Evolutionary conservation across 1,140 invertebrate species (phyloP).

Genomic region (Zaprionus gabonicus): DNA sequence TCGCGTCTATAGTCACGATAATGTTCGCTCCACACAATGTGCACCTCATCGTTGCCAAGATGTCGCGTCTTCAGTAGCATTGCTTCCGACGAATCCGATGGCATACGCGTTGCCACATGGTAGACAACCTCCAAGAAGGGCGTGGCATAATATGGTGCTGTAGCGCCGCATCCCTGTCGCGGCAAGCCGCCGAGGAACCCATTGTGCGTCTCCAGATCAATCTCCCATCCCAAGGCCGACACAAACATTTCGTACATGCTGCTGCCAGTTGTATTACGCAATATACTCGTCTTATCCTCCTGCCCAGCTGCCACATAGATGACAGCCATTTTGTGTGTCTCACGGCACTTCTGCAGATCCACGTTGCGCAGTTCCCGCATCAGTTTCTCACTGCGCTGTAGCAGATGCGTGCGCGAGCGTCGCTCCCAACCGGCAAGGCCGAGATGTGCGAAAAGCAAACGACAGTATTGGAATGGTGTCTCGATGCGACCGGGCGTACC

Average conservation of each 20-base stretch:
- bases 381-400: slow-evolving; percentile 95
- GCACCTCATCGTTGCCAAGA: slow-evolving; percentile 99
- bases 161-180: slow-evolving; percentile 95
- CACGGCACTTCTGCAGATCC: slow-evolving; percentile 95
- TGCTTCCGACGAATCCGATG: slow-evolving; percentile 93
- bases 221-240: slow-evolving; percentile 97
- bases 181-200: slow-evolving; percentile 98
- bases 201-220: slow-evolving; percentile 96
- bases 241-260: slow-evolving; percentile 98
- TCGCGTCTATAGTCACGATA: slow-evolving; percentile 96
- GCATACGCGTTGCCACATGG: slow-evolving; percentile 99
- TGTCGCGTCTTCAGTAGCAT: slow-evolving; percentile 97
- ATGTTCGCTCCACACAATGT: slow-evolving; percentile 99
- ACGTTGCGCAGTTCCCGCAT: slow-evolving; percentile 96
- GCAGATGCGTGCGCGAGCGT: slow-evolving; percentile 92
- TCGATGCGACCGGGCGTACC: slow-evolving; percentile 64
- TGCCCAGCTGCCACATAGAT: slow-evolving; percentile 99
- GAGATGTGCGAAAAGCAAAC: slow-evolving; percentile 94
- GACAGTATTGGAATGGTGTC: slow-evolving; percentile 91
- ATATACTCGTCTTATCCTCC: slow-evolving; percentile 97
- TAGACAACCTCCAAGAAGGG: slow-evolving; percentile 95
- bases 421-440: slow-evolving; percentile 96
- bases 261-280: slow-evolving; percentile 93
- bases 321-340: slow-evolving; percentile 99
- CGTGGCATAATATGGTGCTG: slow-evolving; percentile 98